Conservation (phyloP, 92 coral and sea anemone genomes). For the Palythoa grandiflora region DNA sequence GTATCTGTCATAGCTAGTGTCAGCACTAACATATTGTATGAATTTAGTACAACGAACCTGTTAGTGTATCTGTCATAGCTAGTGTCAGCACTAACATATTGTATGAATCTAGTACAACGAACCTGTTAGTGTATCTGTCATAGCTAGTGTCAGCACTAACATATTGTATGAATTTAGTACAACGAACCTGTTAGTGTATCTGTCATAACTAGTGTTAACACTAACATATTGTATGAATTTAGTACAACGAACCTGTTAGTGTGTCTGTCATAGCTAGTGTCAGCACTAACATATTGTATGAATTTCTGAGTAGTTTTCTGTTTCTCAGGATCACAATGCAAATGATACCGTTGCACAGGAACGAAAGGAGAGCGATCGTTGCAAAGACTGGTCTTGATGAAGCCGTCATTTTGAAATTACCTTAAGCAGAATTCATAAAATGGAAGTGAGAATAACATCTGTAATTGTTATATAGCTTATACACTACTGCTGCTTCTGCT, state of each 20-base stretch:
- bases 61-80: constrained; percentile 22
- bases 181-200: too few relatives aligned
- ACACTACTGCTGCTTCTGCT: too few relatives aligned
- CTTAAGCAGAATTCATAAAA: background rate
- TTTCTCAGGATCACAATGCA: constrained; percentile 24
- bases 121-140: too few relatives aligned
- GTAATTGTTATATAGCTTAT: too few relatives aligned
- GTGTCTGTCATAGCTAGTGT: constrained; percentile 17
- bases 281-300: constrained; percentile 28
- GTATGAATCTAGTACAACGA: background rate
- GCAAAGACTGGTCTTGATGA: constrained; percentile 2
- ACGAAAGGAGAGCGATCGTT: constrained; percentile 15
- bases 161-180: too few relatives aligned
- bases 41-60: background rate
- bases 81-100: constrained; percentile 8
- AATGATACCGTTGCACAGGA: constrained; percentile 10
- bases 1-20: too few relatives aligned
- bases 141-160: too few relatives aligned
- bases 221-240: background rate
- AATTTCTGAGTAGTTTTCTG: background rate
- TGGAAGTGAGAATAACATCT: background rate
- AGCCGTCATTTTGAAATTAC: background rate
- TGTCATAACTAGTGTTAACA: too few relatives aligned
- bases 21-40: too few relatives aligned
- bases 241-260: constrained; percentile 8